Evolutionary conservation across 2,888 invertebrate genomes (phyloP), one percentile per base, ranked within the genome.

Genomic region (Scelioninae gen. 2): DNA sequence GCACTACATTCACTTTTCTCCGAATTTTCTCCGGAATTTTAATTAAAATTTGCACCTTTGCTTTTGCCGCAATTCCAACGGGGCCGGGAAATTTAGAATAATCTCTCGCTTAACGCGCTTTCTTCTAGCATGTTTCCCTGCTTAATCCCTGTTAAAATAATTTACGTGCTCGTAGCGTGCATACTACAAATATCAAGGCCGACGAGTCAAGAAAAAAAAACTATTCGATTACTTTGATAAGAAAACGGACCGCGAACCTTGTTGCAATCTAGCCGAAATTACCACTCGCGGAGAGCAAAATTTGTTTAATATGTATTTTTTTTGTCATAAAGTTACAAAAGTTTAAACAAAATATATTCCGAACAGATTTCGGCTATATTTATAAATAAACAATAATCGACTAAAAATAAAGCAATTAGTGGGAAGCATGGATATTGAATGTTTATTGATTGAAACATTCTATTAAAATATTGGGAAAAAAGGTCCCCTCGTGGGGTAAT

Each of bases 121-220:
- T 61, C 65, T 72, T 67, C 55, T 50, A 63, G 33, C 45, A 61
- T 67, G 67, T 73, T 61, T 61, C 58, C 58, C 63, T 35, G 50
- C 58, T 61, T 67, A 73, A 73, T 73, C 55, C 67, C 61, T 61
- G 65, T 72, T 60, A 61, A 72, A 65, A 53, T 72, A 63, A 73
- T 73, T 73, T 73, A 72, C 65, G 60, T 35, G 50, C 60, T 61
- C 45, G 55, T 50, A 16, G 48, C 41, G 63, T 52, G 43, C 15
- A 25, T 53, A 35, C 33, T 46, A 53, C 37, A 67, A 72, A 72
- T 57, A 63, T 73, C 73, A 61, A 52, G 55, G 18, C 39, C 55
- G 41, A 55, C 55, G 50, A 19, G 61, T 43, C 31, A 22, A 46
- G 61, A 45, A 69, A 61, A n/a, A n/a, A n/a, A n/a, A n/a, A n/a